Evolutionary conservation across 2,888 invertebrate species (phyloP), one percentile per base, ranked within the genome.

Genomic region (Malthinus flaveolus): DNA sequence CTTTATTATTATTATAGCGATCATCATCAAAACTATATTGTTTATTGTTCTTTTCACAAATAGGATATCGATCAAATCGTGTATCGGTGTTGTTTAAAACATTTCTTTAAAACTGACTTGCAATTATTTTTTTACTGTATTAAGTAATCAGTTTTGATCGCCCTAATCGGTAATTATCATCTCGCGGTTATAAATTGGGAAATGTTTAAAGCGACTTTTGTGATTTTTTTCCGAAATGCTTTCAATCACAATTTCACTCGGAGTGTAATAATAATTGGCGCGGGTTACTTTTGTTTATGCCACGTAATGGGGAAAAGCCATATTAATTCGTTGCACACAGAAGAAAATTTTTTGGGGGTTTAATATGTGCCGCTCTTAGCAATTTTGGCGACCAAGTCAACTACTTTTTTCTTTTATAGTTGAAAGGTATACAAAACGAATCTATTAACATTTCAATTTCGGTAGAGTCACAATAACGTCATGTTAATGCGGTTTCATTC

Each of bases 381-480:
- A 23, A 23, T 23, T 23, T 23, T 42, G 39, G 23, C 39, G 31
- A 45, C 31, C 45, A 45, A 42, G 39, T 42, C 39, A 11, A 42
- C 39, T 23, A 23, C 5, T 23, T 47, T 47, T 32, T 32, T 5
- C 11, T 37, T 34, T 39, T 46, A 39, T 54, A 55, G 46, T 50
- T 49, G 46, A 59, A 23, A 23, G 46, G 32, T 49, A 36, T 39
- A 54, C 48, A 51, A 59, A 59, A 47, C 15, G 52, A 75, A 69
- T 68, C 70, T 68, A 73, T 74, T 73, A 73, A 73, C 74, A 73
- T 75, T 76, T 74, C 75, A 76, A 76, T 76, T 76, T 75, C 74
- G 73, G 69, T 66, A 67, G 68, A 71, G 73, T 73, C 73, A 72
- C 74, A 74, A 74, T 75, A 76, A 75, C 73, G 71, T 69, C 71